A percentile compares a stretch with the other conserved stretches of the same genome.
These are phyloP conservation scores for Cordilura impudica DNA, from an alignment of 2,888 invertebrate species.

Conservation along the genomic window DNA sequence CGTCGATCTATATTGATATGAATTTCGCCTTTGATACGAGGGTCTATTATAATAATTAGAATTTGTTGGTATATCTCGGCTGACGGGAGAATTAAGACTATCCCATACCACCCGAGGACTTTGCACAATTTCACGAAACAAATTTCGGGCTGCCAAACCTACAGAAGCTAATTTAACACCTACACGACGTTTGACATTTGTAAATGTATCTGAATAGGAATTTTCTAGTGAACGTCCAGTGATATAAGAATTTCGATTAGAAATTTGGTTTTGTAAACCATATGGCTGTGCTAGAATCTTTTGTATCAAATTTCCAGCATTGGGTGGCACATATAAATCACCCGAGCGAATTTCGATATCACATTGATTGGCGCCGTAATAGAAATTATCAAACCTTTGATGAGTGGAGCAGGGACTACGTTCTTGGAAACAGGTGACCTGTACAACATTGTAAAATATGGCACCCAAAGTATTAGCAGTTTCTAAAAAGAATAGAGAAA, in stretches of 20 bases:
- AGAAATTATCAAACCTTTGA: slow-evolving; percentile 80
- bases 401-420: slow-evolving; percentile 82
- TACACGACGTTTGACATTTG: slow-evolving; percentile 68
- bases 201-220: slow-evolving; percentile 17
- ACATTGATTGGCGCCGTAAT: slow-evolving; percentile 69
- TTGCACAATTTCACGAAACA: slow-evolving; percentile 73
- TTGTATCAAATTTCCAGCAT: slow-evolving; percentile 72
- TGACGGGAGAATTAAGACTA: slow-evolving; percentile 68
- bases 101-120: slow-evolving; percentile 70
- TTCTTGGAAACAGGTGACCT: slow-evolving; percentile 85
- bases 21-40: neutral
- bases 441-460: slow-evolving; percentile 86
- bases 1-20: slow-evolving; percentile 40
- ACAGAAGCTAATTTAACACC: slow-evolving; percentile 75
- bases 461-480: slow-evolving; percentile 86
- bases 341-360: slow-evolving; percentile 71
- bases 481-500: slow-evolving; percentile 72
- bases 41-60: slow-evolving; percentile 41
- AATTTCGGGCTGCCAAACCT: slow-evolving; percentile 74
- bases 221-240: slow-evolving; percentile 43
- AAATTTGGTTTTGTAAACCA: slow-evolving; percentile 47
- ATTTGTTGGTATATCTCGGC: slow-evolving; percentile 64
- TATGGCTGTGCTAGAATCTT: slow-evolving; percentile 70
- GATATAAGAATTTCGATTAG: slow-evolving; percentile 8
- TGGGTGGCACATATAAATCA: slow-evolving; percentile 74